Percentiles rank a stretch among this genome's conserved stretches.
Conservation (phyloP, 2,888 invertebrate species). For the Hyles lineata region DNA sequence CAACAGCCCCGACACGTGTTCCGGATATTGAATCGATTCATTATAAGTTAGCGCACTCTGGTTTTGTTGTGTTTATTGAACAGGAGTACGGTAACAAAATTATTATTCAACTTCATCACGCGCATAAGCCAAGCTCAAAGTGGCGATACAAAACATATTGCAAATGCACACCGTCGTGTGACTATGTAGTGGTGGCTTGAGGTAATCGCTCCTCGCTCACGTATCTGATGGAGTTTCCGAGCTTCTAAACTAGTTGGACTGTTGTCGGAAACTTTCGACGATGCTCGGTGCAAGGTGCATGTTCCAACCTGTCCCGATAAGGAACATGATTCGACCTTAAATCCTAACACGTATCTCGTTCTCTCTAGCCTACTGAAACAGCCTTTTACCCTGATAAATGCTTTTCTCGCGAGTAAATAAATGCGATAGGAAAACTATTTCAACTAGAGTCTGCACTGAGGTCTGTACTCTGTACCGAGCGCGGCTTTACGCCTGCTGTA, state of each 20-base stretch:
- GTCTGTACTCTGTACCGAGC: background rate
- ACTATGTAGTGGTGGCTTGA: constrained; percentile 47
- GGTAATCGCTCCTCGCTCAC: constrained; percentile 77
- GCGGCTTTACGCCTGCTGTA: constrained; percentile 5
- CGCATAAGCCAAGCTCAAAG: constrained; percentile 1
- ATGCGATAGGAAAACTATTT: constrained; percentile 10
- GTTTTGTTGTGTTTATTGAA: background rate
- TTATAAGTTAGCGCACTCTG: background rate
- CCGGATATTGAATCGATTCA: background rate
- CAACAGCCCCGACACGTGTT: no score
- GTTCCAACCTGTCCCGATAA: constrained; percentile 74
- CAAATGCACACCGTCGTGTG: constrained; percentile 19
- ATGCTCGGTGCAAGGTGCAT: constrained; percentile 73
- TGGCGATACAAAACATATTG: constrained; percentile 27
- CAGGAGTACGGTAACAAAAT: constrained; percentile 6
- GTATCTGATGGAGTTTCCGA: constrained; percentile 82
- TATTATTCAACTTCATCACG: background rate
- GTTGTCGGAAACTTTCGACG: constrained; percentile 76
- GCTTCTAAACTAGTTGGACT: constrained; percentile 81
- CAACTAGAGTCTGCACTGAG: background rate
- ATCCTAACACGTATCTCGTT: constrained; percentile 60
- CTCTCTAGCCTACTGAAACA: constrained; percentile 45
- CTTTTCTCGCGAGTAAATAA: no score
- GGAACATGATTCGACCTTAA: constrained; percentile 71
- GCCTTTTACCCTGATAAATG: constrained; percentile 9